Base-by-base conservation (phyloP, 1,140 invertebrate species). In the Drosophila simulans region DNA sequence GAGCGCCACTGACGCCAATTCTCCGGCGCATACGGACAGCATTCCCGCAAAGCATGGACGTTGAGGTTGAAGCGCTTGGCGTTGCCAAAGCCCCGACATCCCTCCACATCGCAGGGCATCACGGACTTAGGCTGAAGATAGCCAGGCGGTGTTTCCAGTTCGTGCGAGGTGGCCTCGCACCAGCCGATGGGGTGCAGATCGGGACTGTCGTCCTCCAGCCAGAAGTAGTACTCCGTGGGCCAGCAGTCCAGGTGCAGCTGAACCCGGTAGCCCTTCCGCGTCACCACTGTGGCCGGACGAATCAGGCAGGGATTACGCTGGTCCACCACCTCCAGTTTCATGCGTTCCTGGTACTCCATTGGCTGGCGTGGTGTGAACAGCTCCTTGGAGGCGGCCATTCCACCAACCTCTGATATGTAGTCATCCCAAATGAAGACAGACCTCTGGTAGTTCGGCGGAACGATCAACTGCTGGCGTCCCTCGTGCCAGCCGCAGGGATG, bases 401-500 rank as follows among this genome's bases (percentile, higher is more conserved):
- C 94, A 0, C 95, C 97, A 84, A 96, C 95, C 70, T 94, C 93
- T 2, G 45, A 49, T 46, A 99, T 93, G 93, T 98, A 99, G 13
- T 94, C 93, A 42, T 96, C 95, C 98, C 98, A 99, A 11, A 94
- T 95, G 90, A 99, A 99, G 4, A 93, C 92, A 52, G 95, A 94
- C 7, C 85, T 81, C 17, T 85, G 71, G 51, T 73, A 90, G 92
- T 97, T 97, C 8, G 98, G 98, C 15, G 97, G 96, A 22, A 97
- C 97, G 5, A 99, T 93, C 53, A 94, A 93, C 63, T 95, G 94
- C 5, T 95, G 95, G 89, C 97, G 96, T 49, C 97, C 95, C 79
- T 96, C 94, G 90, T 97, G 98, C 97, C 97, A 98, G 52, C 97
- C 97, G 12, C 98, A 95, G 5, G 97, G 97, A 94, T 98, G 97